Conservation (phyloP, 2,113 vertebrate species). For the Dinomys branickii region DNA sequence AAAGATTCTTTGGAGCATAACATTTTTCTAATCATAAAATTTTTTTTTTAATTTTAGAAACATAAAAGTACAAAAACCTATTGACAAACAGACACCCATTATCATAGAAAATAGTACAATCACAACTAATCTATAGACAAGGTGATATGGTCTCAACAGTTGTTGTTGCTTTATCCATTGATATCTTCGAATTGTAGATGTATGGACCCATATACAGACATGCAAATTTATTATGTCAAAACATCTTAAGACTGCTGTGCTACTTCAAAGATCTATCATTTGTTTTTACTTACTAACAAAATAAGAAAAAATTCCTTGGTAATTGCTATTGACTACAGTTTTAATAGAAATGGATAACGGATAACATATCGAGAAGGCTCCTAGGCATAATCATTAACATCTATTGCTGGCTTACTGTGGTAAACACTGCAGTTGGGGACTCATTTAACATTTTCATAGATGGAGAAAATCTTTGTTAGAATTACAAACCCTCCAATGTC, state of each 20-base stretch:
- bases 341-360: background rate
- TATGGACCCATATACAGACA: too few relatives aligned
- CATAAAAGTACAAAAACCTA: too few relatives aligned
- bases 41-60: too few relatives aligned
- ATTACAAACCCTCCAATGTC: background rate
- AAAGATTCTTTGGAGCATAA: background rate
- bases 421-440: background rate
- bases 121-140: too few relatives aligned
- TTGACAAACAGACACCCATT: too few relatives aligned
- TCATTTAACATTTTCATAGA: background rate
- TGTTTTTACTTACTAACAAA: background rate
- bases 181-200: too few relatives aligned
- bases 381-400: background rate
- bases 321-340: background rate
- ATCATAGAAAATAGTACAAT: too few relatives aligned
- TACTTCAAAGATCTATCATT: background rate
- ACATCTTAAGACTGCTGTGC: fast-evolving
- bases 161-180: too few relatives aligned
- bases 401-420: background rate
- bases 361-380: background rate
- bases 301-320: background rate
- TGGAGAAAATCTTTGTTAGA: background rate
- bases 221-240: too few relatives aligned
- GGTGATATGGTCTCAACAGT: too few relatives aligned
- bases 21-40: background rate